Percentiles rank a stretch among this genome's conserved stretches.
These are phyloP conservation scores for Prietella phreatophila DNA, from an alignment of 2,113 vertebrate genomes.

Conservation along the genomic window DNA sequence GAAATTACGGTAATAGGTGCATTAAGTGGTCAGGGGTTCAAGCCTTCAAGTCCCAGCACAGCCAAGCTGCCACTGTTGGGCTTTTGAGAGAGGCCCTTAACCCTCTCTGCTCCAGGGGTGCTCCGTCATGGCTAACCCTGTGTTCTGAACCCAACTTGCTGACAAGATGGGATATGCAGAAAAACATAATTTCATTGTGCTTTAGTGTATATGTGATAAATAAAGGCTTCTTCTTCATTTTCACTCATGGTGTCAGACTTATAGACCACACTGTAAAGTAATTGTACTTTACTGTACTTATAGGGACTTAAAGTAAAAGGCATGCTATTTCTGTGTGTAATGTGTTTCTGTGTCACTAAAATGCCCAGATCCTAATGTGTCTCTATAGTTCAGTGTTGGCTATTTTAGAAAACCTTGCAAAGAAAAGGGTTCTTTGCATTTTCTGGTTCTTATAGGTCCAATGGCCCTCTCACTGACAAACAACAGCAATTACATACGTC, in stretches of 20 bases:
- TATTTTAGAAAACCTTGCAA: neutral
- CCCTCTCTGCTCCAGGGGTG: no score
- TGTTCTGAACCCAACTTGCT: no score
- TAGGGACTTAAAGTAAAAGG: neutral
- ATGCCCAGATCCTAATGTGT: neutral
- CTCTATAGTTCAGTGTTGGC: neutral
- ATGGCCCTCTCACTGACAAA: neutral
- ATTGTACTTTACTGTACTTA: neutral
- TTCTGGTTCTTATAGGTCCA: slow-evolving; percentile 5
- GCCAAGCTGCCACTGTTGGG: no score
- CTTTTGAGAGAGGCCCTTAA: no score
- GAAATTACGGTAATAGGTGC: no score
- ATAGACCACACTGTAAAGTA: neutral
- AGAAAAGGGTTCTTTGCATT: neutral
- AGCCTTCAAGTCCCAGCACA: no score
- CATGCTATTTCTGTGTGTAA: neutral
- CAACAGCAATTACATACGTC: slow-evolving; percentile 39
- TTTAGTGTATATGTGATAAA: no score
- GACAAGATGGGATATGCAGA: no score
- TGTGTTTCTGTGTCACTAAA: neutral
- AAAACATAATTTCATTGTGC: no score
- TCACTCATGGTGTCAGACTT: neutral
- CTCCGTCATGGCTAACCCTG: no score
- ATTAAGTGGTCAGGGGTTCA: no score
- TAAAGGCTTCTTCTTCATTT: neutral